phyloP scores from a whole-genome alignment of 2,797 vertebrate genomes.

The Myotis pilosus region DNA sequence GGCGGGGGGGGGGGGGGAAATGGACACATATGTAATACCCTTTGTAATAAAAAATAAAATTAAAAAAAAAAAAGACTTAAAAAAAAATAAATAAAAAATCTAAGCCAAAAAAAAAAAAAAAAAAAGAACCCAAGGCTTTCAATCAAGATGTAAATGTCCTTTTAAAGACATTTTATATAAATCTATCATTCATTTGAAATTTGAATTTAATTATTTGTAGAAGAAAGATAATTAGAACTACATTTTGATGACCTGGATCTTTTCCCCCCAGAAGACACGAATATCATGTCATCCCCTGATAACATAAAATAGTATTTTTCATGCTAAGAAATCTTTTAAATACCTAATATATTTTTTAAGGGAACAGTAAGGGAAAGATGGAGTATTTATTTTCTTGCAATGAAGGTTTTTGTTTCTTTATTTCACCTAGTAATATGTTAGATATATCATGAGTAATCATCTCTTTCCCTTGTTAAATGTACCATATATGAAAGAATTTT shows the following conservation, averaged over 20 bases:
- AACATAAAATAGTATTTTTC: not conserved
- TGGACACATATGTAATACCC: no score
- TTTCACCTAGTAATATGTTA: not conserved
- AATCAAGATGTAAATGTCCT: not conserved
- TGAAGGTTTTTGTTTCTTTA: conserved; percentile 8
- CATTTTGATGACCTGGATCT: not conserved
- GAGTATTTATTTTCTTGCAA: not conserved
- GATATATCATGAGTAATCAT: not conserved
- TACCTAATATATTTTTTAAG: not conserved
- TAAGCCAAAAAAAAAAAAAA: no score
- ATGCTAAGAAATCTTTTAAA: conserved; percentile 39
- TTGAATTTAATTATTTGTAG: conserved; percentile 11
- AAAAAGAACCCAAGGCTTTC: conserved; percentile 12
- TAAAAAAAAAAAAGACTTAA: no score
- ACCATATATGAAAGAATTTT: conserved; percentile 28
- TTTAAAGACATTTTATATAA: not conserved
- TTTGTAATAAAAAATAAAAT: no score
- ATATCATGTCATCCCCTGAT: not conserved
- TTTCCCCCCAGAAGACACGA: not conserved
- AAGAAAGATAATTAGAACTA: conserved; percentile 40
- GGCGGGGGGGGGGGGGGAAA: no score
- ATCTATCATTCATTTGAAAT: not conserved
- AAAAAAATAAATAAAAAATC: no score
- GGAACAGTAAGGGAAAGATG: not conserved
- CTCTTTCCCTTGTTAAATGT: conserved; percentile 11